phyloP scores from a whole-genome alignment of 2,113 vertebrate genomes.

The Lepus europaeus region DNA sequence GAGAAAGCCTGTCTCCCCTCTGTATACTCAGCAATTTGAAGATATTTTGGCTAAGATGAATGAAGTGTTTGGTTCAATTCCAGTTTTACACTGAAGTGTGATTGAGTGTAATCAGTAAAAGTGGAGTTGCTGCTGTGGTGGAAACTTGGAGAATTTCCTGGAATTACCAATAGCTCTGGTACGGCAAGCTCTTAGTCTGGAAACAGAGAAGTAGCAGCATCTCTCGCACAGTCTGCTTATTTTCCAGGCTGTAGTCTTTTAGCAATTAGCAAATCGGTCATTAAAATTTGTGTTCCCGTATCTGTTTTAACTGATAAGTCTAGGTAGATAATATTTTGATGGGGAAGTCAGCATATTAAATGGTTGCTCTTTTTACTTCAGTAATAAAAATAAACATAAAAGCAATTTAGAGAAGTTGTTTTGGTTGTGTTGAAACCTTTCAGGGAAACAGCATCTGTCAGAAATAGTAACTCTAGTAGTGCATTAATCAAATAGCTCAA shows the following conservation, averaged over 20 bases:
- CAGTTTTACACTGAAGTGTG: not conserved
- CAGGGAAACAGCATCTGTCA: not conserved
- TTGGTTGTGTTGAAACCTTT: constrained; percentile 47
- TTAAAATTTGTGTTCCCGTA: constrained; percentile 51
- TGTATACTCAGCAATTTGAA: no score
- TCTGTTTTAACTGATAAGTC: constrained; percentile 63
- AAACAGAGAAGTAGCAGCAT: constrained; percentile 43
- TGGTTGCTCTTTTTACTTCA: constrained; percentile 62
- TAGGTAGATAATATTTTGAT: constrained; percentile 56
- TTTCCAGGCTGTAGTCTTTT: constrained; percentile 59
- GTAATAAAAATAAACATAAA: constrained; percentile 49
- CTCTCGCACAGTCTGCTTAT: constrained; percentile 38
- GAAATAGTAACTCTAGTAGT: constrained; percentile 6
- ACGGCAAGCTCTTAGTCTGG: constrained; percentile 30
- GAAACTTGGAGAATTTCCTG: constrained; percentile 59
- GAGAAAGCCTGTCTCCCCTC: no score
- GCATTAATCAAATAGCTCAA: constrained; percentile 27
- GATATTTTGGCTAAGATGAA: not conserved
- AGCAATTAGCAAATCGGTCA: constrained; percentile 39
- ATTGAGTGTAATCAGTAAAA: not conserved
- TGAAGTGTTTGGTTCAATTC: constrained; percentile 4
- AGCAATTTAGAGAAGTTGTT: constrained; percentile 35
- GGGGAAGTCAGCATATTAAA: not conserved
- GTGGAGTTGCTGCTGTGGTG: not conserved
- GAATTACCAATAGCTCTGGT: constrained; percentile 50